Percentiles rank a stretch among this genome's conserved stretches.
phyloP scores from a whole-genome alignment of 2,797 vertebrate species.

The Neosalanx taihuensis region DNA sequence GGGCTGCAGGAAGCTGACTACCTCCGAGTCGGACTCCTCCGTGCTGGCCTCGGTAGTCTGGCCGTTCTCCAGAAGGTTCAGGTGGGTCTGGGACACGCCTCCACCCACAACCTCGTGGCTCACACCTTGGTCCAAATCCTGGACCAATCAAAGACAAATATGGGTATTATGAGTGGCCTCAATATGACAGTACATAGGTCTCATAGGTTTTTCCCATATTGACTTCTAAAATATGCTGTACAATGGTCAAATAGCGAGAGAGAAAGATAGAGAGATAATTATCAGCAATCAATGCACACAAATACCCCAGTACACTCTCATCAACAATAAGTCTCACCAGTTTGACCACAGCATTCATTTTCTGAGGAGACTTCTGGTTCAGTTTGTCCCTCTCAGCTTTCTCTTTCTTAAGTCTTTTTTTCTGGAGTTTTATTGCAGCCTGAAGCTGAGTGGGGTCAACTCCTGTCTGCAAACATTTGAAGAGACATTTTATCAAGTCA shows the following conservation, averaged over 20 bases:
- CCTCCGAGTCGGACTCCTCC: constrained; percentile 60
- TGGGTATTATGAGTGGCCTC: background rate
- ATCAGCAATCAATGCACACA: too few species aligned
- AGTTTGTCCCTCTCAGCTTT: constrained; percentile 36
- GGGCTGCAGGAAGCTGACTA: constrained; percentile 71
- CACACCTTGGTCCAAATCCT: constrained; percentile 69
- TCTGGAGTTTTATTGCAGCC: constrained; percentile 68
- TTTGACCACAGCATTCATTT: constrained; percentile 64
- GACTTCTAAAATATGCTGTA: background rate
- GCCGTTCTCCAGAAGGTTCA: constrained; percentile 69
- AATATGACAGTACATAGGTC: background rate
- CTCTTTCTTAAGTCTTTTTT: constrained; percentile 68
- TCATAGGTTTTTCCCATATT: background rate
- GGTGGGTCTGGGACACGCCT: constrained; percentile 16
- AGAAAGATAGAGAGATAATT: background rate
- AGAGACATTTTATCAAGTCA: background rate
- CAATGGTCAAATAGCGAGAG: background rate
- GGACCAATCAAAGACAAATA: constrained; percentile 26
- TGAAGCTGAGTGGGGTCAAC: constrained; percentile 79
- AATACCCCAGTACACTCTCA: background rate
- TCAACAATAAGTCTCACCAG: constrained; percentile 64
- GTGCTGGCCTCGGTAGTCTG: constrained; percentile 55
- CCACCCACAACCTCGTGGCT: constrained; percentile 76
- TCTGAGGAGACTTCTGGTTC: constrained; percentile 34
- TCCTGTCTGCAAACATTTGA: constrained; percentile 77